A percentile compares a stretch with the other conserved stretches of the same genome.
These are phyloP conservation scores for Drosophila paracracens DNA, from an alignment of 2,888 invertebrate species.

Conservation along the genomic window DNA sequence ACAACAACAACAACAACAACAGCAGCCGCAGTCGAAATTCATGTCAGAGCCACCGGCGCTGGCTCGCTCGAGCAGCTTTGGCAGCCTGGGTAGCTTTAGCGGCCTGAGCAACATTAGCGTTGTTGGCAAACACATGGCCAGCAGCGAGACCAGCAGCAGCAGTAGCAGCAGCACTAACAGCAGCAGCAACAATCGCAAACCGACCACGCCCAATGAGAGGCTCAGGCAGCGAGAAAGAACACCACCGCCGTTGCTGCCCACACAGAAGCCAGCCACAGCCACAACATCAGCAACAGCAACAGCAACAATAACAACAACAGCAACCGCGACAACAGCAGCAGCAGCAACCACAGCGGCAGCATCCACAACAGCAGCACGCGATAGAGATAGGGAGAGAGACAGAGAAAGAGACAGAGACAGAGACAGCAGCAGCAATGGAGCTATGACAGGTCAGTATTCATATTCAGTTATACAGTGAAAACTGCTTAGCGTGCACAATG, in stretches of 20 bases:
- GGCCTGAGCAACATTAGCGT: constrained; percentile 57
- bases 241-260: constrained; percentile 60
- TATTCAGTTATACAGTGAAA: constrained; percentile 29
- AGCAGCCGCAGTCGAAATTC: constrained; percentile 49
- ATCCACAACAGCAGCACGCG: constrained; percentile 55
- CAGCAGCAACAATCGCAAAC: constrained; percentile 38
- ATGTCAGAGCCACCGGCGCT: constrained; percentile 71
- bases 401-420: constrained; percentile 57
- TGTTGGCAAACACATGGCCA: constrained; percentile 52
- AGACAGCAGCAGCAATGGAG: constrained; percentile 71
- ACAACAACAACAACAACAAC: constrained; percentile 31
- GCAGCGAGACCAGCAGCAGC: constrained; percentile 30
- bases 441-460: constrained; percentile 81
- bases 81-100: constrained; percentile 62
- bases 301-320: constrained; percentile 13
- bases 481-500: background rate
- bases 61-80: constrained; percentile 68
- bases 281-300: constrained; percentile 42
- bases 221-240: constrained; percentile 56
- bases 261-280: constrained; percentile 50
- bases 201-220: constrained; percentile 49
- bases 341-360: constrained; percentile 40
- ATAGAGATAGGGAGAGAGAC: constrained; percentile 61
- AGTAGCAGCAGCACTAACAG: constrained; percentile 14
- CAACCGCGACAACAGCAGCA: constrained; percentile 36